Base-by-base conservation (phyloP, 2,113 vertebrate genomes). In the Anhinga rufa region DNA sequence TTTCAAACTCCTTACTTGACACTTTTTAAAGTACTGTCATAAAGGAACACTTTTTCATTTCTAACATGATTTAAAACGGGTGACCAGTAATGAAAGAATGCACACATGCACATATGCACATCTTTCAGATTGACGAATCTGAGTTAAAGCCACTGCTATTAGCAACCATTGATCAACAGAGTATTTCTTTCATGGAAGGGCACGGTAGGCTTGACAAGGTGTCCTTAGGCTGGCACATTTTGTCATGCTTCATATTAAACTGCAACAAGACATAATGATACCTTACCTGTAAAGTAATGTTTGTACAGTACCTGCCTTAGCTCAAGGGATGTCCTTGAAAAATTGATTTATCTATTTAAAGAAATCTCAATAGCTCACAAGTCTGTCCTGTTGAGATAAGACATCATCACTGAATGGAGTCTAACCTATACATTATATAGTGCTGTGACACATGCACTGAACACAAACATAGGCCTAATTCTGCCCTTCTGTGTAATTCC, bases 181-280 rank as follows among this genome's bases (percentile, higher is more conserved):
- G 60, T 72, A 21, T 75, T 95, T 86, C 61, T 75, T 66, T 69
- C 36, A 0, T 44, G 68, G 85, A 76, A 94, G 71, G 76, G 60
- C 75, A 90, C 34, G 1, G 31, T 3, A 13, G 55, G 57, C 66
- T 92, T 93, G 94, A 86, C 90, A 93, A 96, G 91, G 86, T 95
- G 92, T 95, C 97, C 94, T 97, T 61, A 90, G 90, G 81, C 86
- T 91, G 88, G 54, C 81, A 84, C 83, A 14, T 87, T 88, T 93
- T 95, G 70, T 93, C 93, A 88, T 60, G 89, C 78, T 64, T 82
- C 66, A 44, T 42, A 77, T 88, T 86, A 78, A 91, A 94, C 74
- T 28, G 61, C 75, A 74, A 21, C 2, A 6, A 76, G 75, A 74
- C 76, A 68, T 34, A 81, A 89, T 83, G 93, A 83, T 68, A 54